Conservation (phyloP, 2,888 invertebrate species). For the Stenodera caucasica region DNA sequence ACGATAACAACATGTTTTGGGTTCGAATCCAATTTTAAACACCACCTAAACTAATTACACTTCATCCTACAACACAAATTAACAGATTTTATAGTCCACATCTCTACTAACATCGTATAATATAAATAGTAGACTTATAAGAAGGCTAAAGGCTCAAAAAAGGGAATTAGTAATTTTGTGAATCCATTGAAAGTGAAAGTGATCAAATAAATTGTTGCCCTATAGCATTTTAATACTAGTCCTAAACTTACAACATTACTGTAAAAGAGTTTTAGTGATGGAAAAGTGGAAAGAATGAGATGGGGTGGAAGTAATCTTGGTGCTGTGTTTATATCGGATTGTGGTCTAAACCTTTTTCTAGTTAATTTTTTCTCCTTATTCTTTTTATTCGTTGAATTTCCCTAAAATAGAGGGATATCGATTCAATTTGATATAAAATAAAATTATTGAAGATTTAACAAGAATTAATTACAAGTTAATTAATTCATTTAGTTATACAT, state of each 20-base stretch:
- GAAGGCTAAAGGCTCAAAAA: no score
- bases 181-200: constrained; percentile 26
- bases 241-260: constrained; percentile 29
- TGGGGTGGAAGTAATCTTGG: constrained; percentile 38
- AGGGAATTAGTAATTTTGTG: no score
- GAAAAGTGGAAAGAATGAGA: constrained; percentile 32
- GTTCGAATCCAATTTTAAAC: no score
- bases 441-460: constrained; percentile 9
- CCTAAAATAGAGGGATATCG: constrained; percentile 16
- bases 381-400: no score
- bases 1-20: no score
- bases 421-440: constrained; percentile 11
- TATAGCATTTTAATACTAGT: constrained; percentile 37
- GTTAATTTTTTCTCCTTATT: constrained; percentile 18
- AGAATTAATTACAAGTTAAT: neutral
- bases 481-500: no score
- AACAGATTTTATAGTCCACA: no score
- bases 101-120: no score
- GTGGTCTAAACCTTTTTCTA: constrained; percentile 21
- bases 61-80: no score
- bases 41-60: no score
- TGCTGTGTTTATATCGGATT: constrained; percentile 37
- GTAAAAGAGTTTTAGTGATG: constrained; percentile 30
- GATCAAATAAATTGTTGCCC: constrained; percentile 40
- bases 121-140: no score